Base-by-base conservation (phyloP, 2,888 invertebrate genomes). In the Plebejus anna region DNA sequence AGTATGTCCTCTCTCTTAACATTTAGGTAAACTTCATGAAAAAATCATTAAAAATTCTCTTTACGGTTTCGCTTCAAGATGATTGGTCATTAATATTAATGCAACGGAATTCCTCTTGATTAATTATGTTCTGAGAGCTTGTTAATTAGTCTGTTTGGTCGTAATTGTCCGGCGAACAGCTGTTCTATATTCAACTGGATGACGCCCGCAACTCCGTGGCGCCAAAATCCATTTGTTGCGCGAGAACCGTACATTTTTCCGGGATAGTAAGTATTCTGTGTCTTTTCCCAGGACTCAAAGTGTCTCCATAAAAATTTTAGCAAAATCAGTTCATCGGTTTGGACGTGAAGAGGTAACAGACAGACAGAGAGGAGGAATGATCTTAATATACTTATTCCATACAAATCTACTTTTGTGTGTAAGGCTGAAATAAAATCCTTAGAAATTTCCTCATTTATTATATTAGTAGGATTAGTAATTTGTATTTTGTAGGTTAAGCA, bases 41-140 rank as follows among this genome's bases (percentile, higher is more conserved):
- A 66, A 9, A 16, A 32, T 6, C 22, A 66, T 36, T 36, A 36
- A 66, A 66, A 32, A 66, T 66, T 36, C 66, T 3, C 66, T 66
- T 32, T 32, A 36, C 5, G 66, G 32, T 66, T 32, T 36, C 22
- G 66, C 13, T 36, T 66, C 32, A 4, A 66, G 61, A 32, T 66
- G 13, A 66, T 66, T 66, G 13, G 66, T 36, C 22, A 66, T 66
- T 66, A 66, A 66, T 66, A 36, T 66, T 66, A 66, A 66, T 66
- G 13, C 13, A 36, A 32, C 66, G 22, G 32, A 66, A 28, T 16
- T 66, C 32, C 66, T 61, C 61, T 7, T 66, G 32, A 13, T 32
- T 66, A 66, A 36, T 36, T 66, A 66, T 66, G 32, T 66, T 36
- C 32, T 66, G 32, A 66, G 66, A 66, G 66, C 13, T 66, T 16